These are phyloP conservation scores for Strongylocentrotus purpuratus DNA, from an alignment of 35 echinoderm and acorn worm genomes.

Conservation along the genomic window DNA sequence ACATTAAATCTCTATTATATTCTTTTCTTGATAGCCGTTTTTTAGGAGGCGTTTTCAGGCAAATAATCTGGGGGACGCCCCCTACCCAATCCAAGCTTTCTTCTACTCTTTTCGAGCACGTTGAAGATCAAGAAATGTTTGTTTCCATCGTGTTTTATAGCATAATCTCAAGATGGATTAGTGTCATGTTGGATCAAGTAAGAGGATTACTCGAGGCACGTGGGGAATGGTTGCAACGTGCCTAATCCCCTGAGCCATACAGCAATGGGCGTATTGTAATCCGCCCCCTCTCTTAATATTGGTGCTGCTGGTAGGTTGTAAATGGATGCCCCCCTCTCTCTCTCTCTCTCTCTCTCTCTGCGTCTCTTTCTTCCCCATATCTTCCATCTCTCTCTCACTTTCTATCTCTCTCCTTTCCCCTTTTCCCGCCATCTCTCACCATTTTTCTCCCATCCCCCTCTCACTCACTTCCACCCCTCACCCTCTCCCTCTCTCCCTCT, in stretches of 20 bases:
- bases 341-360: no score
- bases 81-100: not conserved
- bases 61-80: no score
- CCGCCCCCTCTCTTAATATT: not conserved
- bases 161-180: not conserved
- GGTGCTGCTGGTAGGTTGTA: not conserved
- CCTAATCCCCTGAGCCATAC: not conserved
- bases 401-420: not conserved
- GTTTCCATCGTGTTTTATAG: not conserved
- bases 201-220: not conserved
- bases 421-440: not conserved
- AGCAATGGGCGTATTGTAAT: not conserved
- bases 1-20: no score
- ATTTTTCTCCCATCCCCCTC: not conserved
- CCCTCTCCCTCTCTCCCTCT: not conserved
- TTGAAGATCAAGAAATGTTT: not conserved
- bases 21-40: no score
- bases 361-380: not conserved
- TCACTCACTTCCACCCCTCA: not conserved
- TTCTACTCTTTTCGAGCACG: not conserved
- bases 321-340: not conserved
- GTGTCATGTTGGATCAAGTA: not conserved
- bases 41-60: no score
- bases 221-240: constrained; percentile 6
- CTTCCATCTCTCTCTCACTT: not conserved